These are phyloP conservation scores for Aelia acuminata DNA, from an alignment of 2,888 invertebrate genomes.

Conservation along the genomic window DNA sequence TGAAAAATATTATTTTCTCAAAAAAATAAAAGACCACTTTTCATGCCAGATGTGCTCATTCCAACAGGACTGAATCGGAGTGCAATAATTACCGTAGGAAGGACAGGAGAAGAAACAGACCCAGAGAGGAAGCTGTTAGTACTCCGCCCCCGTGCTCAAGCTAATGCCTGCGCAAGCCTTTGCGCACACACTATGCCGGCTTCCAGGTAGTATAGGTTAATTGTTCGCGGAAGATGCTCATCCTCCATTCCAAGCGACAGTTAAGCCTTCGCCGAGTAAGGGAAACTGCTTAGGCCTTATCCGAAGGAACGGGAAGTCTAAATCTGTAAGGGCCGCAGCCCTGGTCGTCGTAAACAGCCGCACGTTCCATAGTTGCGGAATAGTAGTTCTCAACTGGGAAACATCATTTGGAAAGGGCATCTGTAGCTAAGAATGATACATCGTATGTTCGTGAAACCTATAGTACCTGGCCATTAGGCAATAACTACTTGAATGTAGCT, in stretches of 20 bases:
- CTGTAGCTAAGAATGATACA: no score
- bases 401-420: not conserved
- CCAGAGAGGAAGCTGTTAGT: constrained; percentile 33
- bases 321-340: constrained; percentile 32
- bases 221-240: constrained; percentile 51
- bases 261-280: constrained; percentile 32
- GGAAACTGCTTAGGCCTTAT: constrained; percentile 51
- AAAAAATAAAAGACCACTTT: not conserved
- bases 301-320: constrained; percentile 48
- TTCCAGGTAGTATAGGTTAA: constrained; percentile 50
- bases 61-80: not conserved
- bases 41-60: not conserved
- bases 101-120: not conserved
- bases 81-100: not conserved
- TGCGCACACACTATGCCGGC: constrained; percentile 11
- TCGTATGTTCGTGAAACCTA: no score
- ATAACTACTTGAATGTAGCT: no score
- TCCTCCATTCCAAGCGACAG: constrained; percentile 50
- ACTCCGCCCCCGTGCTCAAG: constrained; percentile 44
- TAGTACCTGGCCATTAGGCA: no score
- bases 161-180: constrained; percentile 27
- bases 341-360: constrained; percentile 25
- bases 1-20: not conserved
- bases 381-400: constrained; percentile 1
- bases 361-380: constrained; percentile 32